Base-by-base conservation (phyloP, 2,797 vertebrate genomes). In the Leptatherina wallacei region DNA sequence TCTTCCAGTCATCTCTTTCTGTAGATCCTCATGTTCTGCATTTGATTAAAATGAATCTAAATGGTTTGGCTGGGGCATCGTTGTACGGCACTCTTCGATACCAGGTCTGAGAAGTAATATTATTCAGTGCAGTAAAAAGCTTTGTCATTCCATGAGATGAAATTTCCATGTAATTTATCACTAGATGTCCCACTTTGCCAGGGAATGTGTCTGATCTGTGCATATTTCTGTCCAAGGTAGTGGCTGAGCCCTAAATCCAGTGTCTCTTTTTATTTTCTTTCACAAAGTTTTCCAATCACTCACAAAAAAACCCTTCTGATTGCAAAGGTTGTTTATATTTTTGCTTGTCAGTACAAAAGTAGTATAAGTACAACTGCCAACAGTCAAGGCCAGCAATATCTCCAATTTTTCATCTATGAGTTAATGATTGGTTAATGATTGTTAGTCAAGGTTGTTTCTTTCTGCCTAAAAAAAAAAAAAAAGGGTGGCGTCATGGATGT, bases 101-200 rank as follows among this genome's bases (percentile, higher is more conserved):
- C 64, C 14, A 2, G 29, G 38, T 79, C 71, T 72, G 61, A 71
- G 56, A 62, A 20, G 59, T 47, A 71, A 61, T 79, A 58, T 71
- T 82, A 38, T 29, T 56, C 2, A n/a, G 70, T 20, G 6, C 55
- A 78, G 51, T 59, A 77, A 83, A 51, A 80, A 75, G 52, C 70
- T 49, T 75, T 71, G 69, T 74, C 63, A 66, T 68, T 42, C 73
- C 27, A 29, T 47, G 10, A 52, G 61, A 85, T 80, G 24, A 49
- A 65, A 78, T 78, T 81, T 72, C 57, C 27, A 22, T 69, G 52
- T 75, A 76, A 81, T 75, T 62, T 76, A 5, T 58, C 73, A 83
- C 68, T 30, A 11, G 65, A 75, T 73, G 73, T 65, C 80, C 69
- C 38, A 65, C 65, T 67, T 81, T 71, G 44, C 54, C 36, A 11